A percentile compares a stretch with the other conserved stretches of the same genome.
These are phyloP conservation scores for Anguilla marmorata DNA, from an alignment of 2,797 vertebrate species.

Conservation along the genomic window DNA sequence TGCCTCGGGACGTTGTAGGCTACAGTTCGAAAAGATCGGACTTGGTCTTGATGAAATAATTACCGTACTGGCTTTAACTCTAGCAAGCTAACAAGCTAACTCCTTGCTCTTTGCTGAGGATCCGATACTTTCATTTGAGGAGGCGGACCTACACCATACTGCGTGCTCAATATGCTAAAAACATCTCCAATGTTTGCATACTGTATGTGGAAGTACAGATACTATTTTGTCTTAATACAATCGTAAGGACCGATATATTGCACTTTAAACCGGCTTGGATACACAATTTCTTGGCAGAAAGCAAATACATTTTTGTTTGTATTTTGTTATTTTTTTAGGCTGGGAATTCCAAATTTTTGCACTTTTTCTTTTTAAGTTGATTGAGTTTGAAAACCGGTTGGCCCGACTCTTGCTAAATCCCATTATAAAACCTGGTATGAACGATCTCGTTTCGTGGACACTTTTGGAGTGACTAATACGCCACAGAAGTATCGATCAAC, in stretches of 20 bases:
- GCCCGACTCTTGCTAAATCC: conserved; percentile 34
- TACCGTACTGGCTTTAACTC: conserved; percentile 34
- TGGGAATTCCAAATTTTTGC: conserved; percentile 57
- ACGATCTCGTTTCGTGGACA: conserved; percentile 31
- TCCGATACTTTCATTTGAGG: conserved; percentile 59
- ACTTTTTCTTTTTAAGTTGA: conserved; percentile 49
- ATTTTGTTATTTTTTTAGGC: conserved; percentile 45
- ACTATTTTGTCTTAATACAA: conserved; percentile 49
- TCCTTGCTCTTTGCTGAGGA: conserved; percentile 47
- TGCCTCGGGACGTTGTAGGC: conserved; percentile 13
- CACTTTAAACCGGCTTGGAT: conserved; percentile 41
- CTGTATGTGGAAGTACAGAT: conserved; percentile 71
- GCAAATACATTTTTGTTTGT: conserved; percentile 32
- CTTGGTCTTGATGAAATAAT: conserved; percentile 41
- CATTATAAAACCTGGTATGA: conserved; percentile 42
- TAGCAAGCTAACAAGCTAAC: neutral
- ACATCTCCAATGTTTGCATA: conserved; percentile 57
- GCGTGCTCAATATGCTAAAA: conserved; percentile 63
- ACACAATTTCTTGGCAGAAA: conserved; percentile 37
- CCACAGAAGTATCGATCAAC: conserved; percentile 48
- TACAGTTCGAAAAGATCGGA: conserved; percentile 13
- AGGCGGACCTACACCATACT: conserved; percentile 63
- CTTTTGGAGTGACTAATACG: conserved; percentile 29
- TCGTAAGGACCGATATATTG: conserved; percentile 54
- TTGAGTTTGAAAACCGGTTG: conserved; percentile 29